phyloP scores from a whole-genome alignment of 2,113 vertebrate genomes.

The Paracanthobrama guichenoti region DNA sequence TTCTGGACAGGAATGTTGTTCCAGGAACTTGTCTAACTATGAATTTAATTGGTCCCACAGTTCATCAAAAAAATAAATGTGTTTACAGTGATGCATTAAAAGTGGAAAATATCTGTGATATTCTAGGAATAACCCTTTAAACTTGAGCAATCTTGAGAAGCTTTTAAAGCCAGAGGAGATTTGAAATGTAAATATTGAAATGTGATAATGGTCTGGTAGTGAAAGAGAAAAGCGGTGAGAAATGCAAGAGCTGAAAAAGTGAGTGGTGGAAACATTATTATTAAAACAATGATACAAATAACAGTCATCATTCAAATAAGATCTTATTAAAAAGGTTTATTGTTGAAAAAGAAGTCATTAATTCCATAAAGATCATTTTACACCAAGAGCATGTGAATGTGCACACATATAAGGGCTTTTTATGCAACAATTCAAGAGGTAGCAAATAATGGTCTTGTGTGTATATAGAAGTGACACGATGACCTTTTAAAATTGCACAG shows the following conservation, averaged over 20 bases:
- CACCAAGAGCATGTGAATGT: background rate
- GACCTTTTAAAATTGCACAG: constrained; percentile 6
- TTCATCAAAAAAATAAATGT: background rate
- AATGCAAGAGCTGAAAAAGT: background rate
- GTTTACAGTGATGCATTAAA: background rate
- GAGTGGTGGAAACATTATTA: background rate
- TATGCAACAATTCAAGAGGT: constrained; percentile 27
- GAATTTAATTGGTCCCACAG: background rate
- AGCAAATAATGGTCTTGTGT: constrained; percentile 34
- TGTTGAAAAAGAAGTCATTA: constrained; percentile 57
- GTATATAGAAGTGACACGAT: constrained; percentile 4
- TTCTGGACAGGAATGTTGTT: too few relatives aligned
- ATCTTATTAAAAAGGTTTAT: constrained; percentile 59
- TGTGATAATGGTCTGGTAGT: background rate
- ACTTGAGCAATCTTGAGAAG: background rate
- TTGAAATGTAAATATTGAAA: constrained; percentile 8
- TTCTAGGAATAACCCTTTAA: background rate
- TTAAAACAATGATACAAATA: background rate
- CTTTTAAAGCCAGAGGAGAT: background rate
- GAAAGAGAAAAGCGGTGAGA: background rate
- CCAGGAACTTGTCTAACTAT: too few relatives aligned
- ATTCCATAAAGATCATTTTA: background rate
- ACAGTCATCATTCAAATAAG: background rate
- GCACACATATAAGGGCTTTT: background rate
- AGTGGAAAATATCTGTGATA: background rate